Conservation (phyloP, 2,113 vertebrate genomes). For the Nesogale talazaci region DNA sequence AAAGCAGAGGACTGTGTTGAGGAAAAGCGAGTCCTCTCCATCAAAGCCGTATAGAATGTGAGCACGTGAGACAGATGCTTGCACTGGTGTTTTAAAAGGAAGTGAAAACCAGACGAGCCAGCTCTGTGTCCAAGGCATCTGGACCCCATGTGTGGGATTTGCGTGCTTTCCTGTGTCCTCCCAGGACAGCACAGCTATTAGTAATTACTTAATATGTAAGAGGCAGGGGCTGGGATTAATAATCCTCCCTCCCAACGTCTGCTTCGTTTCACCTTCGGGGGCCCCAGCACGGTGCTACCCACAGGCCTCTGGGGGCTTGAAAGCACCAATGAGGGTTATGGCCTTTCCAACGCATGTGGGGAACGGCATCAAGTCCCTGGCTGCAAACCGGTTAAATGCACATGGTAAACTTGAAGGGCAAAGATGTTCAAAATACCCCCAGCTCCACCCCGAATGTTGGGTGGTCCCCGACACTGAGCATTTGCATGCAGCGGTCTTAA, state of each 20-base stretch:
- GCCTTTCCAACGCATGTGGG: neutral
- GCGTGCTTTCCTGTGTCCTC: slow-evolving; percentile 74
- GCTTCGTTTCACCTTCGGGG: slow-evolving; percentile 71
- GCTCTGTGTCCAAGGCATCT: slow-evolving; percentile 73
- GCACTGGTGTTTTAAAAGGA: slow-evolving; percentile 64
- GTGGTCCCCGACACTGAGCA: slow-evolving; percentile 66
- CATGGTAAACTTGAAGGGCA: slow-evolving; percentile 61
- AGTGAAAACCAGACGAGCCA: slow-evolving; percentile 66
- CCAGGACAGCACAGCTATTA: slow-evolving; percentile 75
- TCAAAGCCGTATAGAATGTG: slow-evolving; percentile 35
- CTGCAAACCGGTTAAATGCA: slow-evolving; percentile 51
- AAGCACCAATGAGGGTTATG: slow-evolving; percentile 41
- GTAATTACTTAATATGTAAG: slow-evolving; percentile 75
- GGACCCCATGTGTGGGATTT: slow-evolving; percentile 76
- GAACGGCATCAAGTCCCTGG: slow-evolving; percentile 11
- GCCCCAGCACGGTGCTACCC: slow-evolving; percentile 43
- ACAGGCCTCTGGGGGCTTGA: slow-evolving; percentile 59
- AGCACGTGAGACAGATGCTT: slow-evolving; percentile 62
- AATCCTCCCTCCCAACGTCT: slow-evolving; percentile 60
- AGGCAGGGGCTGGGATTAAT: slow-evolving; percentile 72
- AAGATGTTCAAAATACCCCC: slow-evolving; percentile 66
- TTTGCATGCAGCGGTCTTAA: slow-evolving; percentile 64
- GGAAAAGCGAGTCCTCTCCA: slow-evolving; percentile 10
- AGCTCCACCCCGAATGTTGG: slow-evolving; percentile 58
- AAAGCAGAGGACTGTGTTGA: neutral